A percentile compares a stretch with the other conserved stretches of the same genome.
phyloP scores from a whole-genome alignment of 1,140 invertebrate species.

The Paraescarpia echinospica region DNA sequence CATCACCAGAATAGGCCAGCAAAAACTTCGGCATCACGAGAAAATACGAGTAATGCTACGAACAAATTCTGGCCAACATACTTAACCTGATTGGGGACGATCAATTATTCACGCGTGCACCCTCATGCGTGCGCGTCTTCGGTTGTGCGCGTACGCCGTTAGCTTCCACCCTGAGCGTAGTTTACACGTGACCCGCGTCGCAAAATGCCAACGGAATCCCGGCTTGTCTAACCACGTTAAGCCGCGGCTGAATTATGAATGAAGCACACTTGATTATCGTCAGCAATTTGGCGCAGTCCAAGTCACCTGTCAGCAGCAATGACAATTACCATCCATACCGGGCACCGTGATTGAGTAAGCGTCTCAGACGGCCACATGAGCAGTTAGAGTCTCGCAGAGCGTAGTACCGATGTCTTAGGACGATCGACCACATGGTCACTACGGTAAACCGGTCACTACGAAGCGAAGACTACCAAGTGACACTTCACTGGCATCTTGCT shows the following conservation, averaged over 20 bases:
- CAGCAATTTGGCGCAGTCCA: background rate
- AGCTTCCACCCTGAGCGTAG: background rate
- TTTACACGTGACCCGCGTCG: background rate
- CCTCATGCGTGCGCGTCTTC: background rate
- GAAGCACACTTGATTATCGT: background rate
- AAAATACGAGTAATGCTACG: background rate
- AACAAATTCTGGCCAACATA: background rate
- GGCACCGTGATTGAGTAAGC: background rate
- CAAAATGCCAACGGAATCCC: background rate
- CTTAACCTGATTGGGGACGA: background rate
- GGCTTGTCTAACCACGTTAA: constrained; percentile 4
- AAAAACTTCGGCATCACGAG: background rate
- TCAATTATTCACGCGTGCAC: background rate
- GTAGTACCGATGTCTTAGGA: background rate
- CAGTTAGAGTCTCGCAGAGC: background rate
- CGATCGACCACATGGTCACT: background rate
- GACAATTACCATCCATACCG: background rate
- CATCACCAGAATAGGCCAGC: background rate
- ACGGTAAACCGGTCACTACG: too few species aligned
- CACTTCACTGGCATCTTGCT: too few species aligned
- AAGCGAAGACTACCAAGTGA: too few species aligned
- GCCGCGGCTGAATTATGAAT: background rate
- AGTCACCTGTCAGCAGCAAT: background rate
- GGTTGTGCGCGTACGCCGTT: too few species aligned
- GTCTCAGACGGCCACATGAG: background rate